phyloP scores from a whole-genome alignment of 2,888 invertebrate species.

The Eupithecia vulgata region DNA sequence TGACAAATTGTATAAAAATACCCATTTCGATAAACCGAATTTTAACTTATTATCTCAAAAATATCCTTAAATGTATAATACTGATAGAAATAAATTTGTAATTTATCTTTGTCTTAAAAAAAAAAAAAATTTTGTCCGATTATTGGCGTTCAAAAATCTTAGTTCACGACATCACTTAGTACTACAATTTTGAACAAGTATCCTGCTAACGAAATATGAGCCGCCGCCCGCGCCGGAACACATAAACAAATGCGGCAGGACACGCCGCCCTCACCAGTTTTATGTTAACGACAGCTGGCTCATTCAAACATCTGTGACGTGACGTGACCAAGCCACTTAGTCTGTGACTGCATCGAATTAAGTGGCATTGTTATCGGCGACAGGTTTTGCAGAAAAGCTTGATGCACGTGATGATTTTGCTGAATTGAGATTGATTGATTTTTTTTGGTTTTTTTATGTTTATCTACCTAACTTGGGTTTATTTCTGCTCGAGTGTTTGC shows the following conservation, averaged over 20 bases:
- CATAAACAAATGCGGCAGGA: not conserved
- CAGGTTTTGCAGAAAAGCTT: constrained; percentile 32
- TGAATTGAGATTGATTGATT: not conserved
- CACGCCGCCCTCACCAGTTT: not conserved
- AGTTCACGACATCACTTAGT: constrained; percentile 6
- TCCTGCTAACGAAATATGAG: not conserved
- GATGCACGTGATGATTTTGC: constrained; percentile 18
- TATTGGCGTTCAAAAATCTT: constrained; percentile 7
- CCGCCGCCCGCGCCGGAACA: not conserved
- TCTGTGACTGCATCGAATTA: constrained; percentile 3
- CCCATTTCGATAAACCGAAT: constrained; percentile 19
- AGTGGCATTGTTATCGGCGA: constrained; percentile 5
- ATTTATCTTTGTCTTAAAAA: not conserved
- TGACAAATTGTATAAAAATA: constrained; percentile 24
- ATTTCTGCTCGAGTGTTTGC: not conserved
- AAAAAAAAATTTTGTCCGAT: not conserved
- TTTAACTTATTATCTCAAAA: not conserved
- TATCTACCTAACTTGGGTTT: not conserved
- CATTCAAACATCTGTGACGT: not conserved
- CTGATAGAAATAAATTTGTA: not conserved
- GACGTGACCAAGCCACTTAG: not conserved
- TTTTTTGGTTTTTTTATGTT: not conserved
- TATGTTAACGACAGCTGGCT: not conserved
- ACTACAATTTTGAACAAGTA: constrained; percentile 16
- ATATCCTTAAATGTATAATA: not conserved